Evolutionary conservation across 2,113 vertebrate species (phyloP).

Genomic region (Chaenocephalus aceratus): DNA sequence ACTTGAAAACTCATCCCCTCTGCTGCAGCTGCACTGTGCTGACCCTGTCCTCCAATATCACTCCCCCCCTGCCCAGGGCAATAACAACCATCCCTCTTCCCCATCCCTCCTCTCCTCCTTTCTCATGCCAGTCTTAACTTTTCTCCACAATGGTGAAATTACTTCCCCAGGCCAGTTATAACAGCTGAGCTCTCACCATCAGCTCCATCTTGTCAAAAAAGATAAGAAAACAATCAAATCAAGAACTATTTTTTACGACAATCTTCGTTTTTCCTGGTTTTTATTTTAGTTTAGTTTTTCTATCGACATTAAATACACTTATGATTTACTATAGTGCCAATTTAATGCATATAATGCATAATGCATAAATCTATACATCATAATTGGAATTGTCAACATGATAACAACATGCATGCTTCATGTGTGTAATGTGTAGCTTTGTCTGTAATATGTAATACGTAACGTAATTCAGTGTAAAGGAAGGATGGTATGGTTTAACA

Average conservation of each 20-base stretch:
- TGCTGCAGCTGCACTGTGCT: constrained; percentile 19
- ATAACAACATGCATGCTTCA: no score
- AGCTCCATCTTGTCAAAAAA: background rate
- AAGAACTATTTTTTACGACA: background rate
- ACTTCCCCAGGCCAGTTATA: background rate
- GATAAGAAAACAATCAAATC: background rate
- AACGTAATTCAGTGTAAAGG: no score
- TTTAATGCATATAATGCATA: background rate
- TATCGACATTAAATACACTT: background rate
- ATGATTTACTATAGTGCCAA: background rate
- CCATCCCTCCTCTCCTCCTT: background rate
- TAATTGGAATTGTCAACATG: no score
- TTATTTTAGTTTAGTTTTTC: background rate
- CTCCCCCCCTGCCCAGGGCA: background rate
- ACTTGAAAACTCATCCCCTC: background rate
- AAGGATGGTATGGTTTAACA: background rate
- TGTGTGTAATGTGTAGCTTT: background rate
- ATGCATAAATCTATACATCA: background rate
- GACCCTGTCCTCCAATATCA: background rate
- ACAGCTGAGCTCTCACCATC: background rate
- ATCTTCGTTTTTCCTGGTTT: background rate
- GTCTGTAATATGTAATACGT: no score
- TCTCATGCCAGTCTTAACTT: background rate
- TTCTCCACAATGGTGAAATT: background rate
- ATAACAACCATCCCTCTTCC: background rate